These are phyloP conservation scores for Eristalinus sepulchralis DNA, from an alignment of 2,888 invertebrate genomes.

Conservation along the genomic window DNA sequence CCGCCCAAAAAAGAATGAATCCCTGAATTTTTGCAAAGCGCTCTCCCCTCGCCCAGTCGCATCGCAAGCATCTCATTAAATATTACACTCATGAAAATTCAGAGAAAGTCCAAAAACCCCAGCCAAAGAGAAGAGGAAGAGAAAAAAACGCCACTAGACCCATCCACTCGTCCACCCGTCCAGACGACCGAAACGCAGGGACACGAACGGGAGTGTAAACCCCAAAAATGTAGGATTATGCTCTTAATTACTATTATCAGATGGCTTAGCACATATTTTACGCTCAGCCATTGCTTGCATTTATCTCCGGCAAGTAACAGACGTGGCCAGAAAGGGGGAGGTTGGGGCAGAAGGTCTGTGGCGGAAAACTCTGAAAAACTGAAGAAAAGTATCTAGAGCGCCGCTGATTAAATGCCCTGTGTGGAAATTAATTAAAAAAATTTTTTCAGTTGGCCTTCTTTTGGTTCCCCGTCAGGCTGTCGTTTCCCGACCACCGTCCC, in stretches of 20 bases:
- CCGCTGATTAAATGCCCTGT: constrained; percentile 54
- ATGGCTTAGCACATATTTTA: constrained; percentile 56
- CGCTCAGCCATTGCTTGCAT: constrained; percentile 46
- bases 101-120: constrained; percentile 9
- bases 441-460: constrained; percentile 4
- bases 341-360: too few relatives aligned
- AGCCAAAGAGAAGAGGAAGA: background rate
- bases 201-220: constrained; percentile 1
- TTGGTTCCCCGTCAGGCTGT: background rate
- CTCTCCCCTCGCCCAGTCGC: constrained; percentile 26
- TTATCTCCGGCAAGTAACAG: constrained; percentile 27
- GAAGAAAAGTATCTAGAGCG: constrained; percentile 35
- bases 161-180: too few relatives aligned
- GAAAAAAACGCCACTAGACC: too few relatives aligned
- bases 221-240: constrained; percentile 46
- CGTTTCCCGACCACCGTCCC: background rate
- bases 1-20: background rate
- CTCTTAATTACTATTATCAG: constrained; percentile 63
- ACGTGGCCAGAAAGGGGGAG: background rate
- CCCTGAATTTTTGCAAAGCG: background rate
- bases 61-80: constrained; percentile 29
- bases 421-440: constrained; percentile 63
- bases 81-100: constrained; percentile 41
- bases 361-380: background rate
- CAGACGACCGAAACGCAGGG: too few relatives aligned